Conservation (phyloP, 2,797 vertebrate species). For the Tenualosa ilisha region DNA sequence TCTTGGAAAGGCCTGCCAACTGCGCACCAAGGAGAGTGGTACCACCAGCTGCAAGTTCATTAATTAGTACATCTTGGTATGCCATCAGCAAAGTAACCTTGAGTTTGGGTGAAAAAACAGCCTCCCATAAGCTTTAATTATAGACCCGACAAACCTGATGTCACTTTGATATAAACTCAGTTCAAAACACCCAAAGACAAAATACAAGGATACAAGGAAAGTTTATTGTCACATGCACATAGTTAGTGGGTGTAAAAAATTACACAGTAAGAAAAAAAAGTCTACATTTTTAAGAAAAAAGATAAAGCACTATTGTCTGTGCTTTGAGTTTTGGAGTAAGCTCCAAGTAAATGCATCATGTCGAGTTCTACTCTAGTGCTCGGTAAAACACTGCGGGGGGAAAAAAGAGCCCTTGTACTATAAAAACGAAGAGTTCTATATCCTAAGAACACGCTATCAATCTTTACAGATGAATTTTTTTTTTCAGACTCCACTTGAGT, state of each 20-base stretch:
- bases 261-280: neutral
- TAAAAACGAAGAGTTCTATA: constrained; percentile 61
- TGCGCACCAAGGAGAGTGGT: constrained; percentile 76
- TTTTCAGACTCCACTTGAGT: constrained; percentile 59
- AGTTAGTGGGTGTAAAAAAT: neutral
- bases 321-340: constrained; percentile 10
- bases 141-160: neutral
- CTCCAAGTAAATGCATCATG: constrained; percentile 22
- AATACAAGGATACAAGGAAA: neutral
- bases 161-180: neutral
- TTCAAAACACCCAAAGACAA: neutral
- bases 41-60: constrained; percentile 84
- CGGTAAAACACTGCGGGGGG: constrained; percentile 54
- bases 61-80: constrained; percentile 75
- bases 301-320: constrained; percentile 9
- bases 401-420: constrained; percentile 48
- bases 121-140: neutral
- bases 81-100: constrained; percentile 74
- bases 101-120: constrained; percentile 67
- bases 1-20: constrained; percentile 64
- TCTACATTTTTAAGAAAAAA: neutral
- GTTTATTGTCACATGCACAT: no score
- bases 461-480: constrained; percentile 60
- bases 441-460: constrained; percentile 62
- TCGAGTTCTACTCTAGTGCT: constrained; percentile 52